A percentile compares a stretch with the other conserved stretches of the same genome.
Evolutionary conservation across 2,113 vertebrate genomes (phyloP).

Genomic region (Myotis lucifugus): DNA sequence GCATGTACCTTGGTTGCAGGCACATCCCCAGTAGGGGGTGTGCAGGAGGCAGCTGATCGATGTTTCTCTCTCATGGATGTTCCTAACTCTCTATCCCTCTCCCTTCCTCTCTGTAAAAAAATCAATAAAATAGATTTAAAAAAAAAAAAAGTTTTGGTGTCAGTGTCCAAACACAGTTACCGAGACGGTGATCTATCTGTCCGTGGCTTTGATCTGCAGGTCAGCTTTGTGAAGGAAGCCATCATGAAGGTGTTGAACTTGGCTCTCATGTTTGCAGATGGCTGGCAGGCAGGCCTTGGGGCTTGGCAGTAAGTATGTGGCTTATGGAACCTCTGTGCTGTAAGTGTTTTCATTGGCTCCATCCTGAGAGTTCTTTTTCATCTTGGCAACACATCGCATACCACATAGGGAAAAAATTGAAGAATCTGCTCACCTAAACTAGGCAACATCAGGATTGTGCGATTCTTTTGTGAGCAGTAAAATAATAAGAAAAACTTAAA

Average conservation of each 20-base stretch:
- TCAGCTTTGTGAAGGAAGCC: constrained; percentile 98
- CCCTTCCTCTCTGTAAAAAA: no score
- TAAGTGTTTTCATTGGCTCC: background rate
- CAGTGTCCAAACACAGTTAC: background rate
- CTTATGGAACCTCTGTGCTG: fast-evolving
- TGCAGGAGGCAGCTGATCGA: no score
- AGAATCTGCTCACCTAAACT: background rate
- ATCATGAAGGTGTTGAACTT: constrained; percentile 99
- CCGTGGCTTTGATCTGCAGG: constrained; percentile 84
- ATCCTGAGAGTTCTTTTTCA: background rate
- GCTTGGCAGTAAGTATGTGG: constrained; percentile 93
- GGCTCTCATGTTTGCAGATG: constrained; percentile 97
- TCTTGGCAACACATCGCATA: background rate
- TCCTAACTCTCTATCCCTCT: no score
- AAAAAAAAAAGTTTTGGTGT: background rate
- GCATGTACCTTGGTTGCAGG: no score
- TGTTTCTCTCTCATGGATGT: no score
- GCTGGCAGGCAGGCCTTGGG: constrained; percentile 96
- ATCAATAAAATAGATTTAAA: no score
- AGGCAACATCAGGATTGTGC: background rate
- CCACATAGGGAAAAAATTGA: background rate
- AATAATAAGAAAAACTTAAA: background rate
- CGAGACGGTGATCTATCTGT: constrained; percentile 48
- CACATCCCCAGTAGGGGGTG: no score
- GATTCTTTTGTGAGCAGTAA: background rate